Percentiles rank a stretch among this genome's conserved stretches.
Evolutionary conservation across 2,113 vertebrate genomes (phyloP).

Genomic region (Anguilla rostrata): DNA sequence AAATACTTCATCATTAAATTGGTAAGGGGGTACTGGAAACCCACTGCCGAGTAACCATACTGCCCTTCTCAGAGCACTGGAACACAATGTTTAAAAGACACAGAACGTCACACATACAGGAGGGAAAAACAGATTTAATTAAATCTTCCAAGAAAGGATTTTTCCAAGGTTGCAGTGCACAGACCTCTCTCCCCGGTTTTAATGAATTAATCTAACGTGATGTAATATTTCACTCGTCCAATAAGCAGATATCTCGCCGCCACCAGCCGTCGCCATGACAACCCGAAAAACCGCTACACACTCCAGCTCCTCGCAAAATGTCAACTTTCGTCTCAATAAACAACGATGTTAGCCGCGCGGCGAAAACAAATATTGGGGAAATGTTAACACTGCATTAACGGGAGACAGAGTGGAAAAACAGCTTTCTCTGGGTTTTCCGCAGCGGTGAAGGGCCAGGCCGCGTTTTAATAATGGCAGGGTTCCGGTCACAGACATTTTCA

Average conservation of each 20-base stretch:
- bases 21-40: background rate
- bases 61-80: background rate
- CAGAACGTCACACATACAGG: background rate
- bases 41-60: background rate
- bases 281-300: slow-evolving; percentile 25
- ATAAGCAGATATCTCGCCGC: slow-evolving; percentile 46
- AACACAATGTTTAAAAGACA: slow-evolving; percentile 2
- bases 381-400: background rate
- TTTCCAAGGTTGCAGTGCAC: slow-evolving; percentile 36
- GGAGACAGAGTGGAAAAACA: background rate
- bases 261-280: slow-evolving; percentile 54
- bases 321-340: background rate
- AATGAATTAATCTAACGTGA: slow-evolving; percentile 26
- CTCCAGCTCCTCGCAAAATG: background rate
- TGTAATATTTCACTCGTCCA: slow-evolving; percentile 56
- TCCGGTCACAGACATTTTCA: no score
- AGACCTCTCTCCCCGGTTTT: slow-evolving; percentile 35
- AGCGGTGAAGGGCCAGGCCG: background rate
- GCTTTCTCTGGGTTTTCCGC: no score
- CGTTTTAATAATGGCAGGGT: background rate
- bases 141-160: slow-evolving; percentile 35
- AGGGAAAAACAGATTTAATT: slow-evolving; percentile 24
- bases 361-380: background rate
- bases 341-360: background rate
- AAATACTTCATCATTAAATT: background rate